phyloP scores from a whole-genome alignment of 2,797 vertebrate species.

The Alcedo quadribrachys region DNA sequence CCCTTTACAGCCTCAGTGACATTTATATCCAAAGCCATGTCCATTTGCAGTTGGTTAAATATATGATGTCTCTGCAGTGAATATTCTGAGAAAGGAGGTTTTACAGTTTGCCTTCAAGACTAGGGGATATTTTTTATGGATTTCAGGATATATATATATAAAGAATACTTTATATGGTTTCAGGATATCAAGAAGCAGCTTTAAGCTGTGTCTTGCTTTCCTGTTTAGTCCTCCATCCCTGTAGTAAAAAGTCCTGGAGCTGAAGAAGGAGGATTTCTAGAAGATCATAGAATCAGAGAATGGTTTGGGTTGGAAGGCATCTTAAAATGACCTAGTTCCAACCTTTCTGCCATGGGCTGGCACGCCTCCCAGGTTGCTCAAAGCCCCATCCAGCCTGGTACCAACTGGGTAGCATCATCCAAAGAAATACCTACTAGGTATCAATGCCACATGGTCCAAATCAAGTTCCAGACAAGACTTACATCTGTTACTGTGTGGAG shows the following conservation, averaged over 20 bases:
- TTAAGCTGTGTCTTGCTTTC: not conserved
- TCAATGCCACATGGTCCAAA: rapidly evolving
- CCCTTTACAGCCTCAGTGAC: not conserved
- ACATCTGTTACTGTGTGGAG: not conserved
- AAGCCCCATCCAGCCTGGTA: not conserved
- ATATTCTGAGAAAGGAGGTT: not conserved
- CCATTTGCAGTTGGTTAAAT: not conserved
- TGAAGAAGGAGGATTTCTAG: not conserved
- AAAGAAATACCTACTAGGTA: not conserved
- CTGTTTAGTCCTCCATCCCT: too few species aligned
- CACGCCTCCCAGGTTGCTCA: too few species aligned
- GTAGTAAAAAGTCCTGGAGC: not conserved
- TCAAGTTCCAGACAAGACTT: not conserved
- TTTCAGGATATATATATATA: not conserved
- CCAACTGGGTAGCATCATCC: not conserved
- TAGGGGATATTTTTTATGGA: not conserved
- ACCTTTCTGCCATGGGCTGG: not conserved
- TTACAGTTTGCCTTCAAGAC: not conserved
- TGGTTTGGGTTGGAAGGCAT: not conserved
- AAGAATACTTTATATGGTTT: not conserved
- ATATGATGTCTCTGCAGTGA: not conserved
- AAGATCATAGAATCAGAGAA: not conserved
- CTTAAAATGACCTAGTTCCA: not conserved
- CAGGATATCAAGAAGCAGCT: not conserved
- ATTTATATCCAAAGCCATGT: not conserved